These are phyloP conservation scores for Paramuricea clavata DNA, from an alignment of 92 coral and sea anemone genomes.

Conservation along the genomic window DNA sequence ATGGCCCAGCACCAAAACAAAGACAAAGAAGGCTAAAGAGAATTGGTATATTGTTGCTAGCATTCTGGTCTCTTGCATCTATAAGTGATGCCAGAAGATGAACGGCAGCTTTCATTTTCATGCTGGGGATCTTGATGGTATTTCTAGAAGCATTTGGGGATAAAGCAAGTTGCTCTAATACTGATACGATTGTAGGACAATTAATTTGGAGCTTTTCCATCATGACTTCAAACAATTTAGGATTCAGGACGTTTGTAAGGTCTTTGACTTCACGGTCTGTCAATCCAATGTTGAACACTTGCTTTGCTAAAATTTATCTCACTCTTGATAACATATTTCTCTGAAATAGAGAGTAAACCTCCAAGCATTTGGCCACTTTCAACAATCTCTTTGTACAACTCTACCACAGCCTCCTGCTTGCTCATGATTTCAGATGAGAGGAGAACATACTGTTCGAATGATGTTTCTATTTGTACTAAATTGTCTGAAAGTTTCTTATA, in stretches of 20 bases:
- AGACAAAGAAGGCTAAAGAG: constrained; percentile 57
- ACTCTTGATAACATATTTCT: background rate
- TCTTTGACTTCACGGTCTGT: constrained; percentile 37
- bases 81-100: constrained; percentile 55
- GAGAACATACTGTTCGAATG: background rate
- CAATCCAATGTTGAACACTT: constrained; percentile 53
- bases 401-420: background rate
- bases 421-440: background rate
- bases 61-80: constrained; percentile 60
- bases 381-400: constrained; percentile 10
- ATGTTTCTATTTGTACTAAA: background rate
- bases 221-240: constrained; percentile 37
- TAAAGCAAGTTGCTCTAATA: constrained; percentile 51
- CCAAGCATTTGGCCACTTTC: constrained; percentile 4
- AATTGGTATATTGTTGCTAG: constrained; percentile 54
- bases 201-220: constrained; percentile 14
- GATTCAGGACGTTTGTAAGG: constrained; percentile 41
- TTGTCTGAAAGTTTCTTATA: background rate
- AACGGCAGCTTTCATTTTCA: too few species aligned
- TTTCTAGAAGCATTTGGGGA: constrained; percentile 35
- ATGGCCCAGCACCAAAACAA: constrained; percentile 60
- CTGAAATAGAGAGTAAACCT: background rate
- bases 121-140: constrained; percentile 10
- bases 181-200: constrained; percentile 45
- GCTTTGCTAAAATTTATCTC: constrained; percentile 23